Conservation (phyloP, 2,113 vertebrate species). For the Carassius auratus region DNA sequence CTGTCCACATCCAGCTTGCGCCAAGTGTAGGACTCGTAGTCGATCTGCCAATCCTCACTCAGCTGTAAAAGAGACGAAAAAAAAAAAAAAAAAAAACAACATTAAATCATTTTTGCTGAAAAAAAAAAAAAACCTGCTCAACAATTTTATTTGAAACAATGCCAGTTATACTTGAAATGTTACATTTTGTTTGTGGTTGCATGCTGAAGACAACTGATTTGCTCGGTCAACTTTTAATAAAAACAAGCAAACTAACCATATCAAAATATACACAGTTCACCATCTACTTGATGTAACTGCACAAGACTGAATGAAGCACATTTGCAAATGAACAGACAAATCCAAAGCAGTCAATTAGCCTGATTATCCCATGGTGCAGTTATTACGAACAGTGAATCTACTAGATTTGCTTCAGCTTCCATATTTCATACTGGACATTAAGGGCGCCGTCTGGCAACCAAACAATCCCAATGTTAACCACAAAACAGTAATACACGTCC, state of each 20-base stretch:
- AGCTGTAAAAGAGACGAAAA: conserved; percentile 70
- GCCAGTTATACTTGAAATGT: background rate
- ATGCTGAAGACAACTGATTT: background rate
- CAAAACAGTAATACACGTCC: no score
- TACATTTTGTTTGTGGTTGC: background rate
- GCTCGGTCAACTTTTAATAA: background rate
- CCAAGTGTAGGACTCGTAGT: conserved; percentile 91
- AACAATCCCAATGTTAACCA: no score
- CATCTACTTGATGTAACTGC: no score
- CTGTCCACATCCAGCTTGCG: conserved; percentile 85
- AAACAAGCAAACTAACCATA: background rate
- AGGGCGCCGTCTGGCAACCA: background rate
- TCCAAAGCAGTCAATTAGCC: background rate
- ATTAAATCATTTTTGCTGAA: background rate
- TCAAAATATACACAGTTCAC: background rate
- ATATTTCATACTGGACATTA: background rate
- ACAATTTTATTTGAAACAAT: background rate
- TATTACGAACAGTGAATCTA: background rate
- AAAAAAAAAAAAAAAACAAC: background rate
- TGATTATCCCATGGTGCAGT: background rate
- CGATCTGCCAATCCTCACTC: conserved; percentile 86
- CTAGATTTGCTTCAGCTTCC: background rate
- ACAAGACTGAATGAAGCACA: background rate
- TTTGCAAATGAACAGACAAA: background rate
- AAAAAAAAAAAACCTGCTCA: background rate